Evolutionary conservation across 2,888 invertebrate genomes (phyloP).

Genomic region (Agelastica alni): DNA sequence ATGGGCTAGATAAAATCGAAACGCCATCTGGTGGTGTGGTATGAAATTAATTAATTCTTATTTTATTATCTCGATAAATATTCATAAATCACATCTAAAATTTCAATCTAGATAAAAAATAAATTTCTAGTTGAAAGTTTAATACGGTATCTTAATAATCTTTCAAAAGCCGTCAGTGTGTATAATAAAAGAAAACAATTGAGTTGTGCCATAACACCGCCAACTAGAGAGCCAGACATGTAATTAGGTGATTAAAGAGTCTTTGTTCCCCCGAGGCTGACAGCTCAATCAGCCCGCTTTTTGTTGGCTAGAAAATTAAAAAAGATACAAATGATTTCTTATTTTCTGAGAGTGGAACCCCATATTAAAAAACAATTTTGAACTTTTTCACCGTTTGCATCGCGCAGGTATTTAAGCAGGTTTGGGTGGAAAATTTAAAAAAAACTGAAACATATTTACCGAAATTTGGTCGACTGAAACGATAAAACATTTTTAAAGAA

Average conservation of each 20-base stretch:
- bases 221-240: slow-evolving; percentile 53
- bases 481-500: too few relatives aligned
- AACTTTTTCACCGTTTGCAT: slow-evolving; percentile 42
- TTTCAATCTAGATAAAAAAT: slow-evolving; percentile 29
- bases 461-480: too few relatives aligned
- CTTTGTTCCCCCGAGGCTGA: slow-evolving; percentile 55
- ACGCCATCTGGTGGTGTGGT: slow-evolving; percentile 12
- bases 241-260: slow-evolving; percentile 57
- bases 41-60: slow-evolving; percentile 12
- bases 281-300: slow-evolving; percentile 56
- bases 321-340: slow-evolving; percentile 48
- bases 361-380: slow-evolving; percentile 56
- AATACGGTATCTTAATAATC: slow-evolving; percentile 39
- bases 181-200: slow-evolving; percentile 44
- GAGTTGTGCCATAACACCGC: slow-evolving; percentile 51
- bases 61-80: slow-evolving; percentile 30
- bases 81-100: slow-evolving; percentile 28
- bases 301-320: slow-evolving; percentile 46
- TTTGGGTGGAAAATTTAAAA: too few relatives aligned
- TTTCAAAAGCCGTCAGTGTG: slow-evolving; percentile 28
- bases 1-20: too few relatives aligned
- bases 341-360: slow-evolving; percentile 50
- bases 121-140: slow-evolving; percentile 36
- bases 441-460: too few relatives aligned
- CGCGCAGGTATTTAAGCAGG: too few relatives aligned